These are phyloP conservation scores for Meloe dianella DNA, from an alignment of 2,888 invertebrate genomes.

Conservation along the genomic window DNA sequence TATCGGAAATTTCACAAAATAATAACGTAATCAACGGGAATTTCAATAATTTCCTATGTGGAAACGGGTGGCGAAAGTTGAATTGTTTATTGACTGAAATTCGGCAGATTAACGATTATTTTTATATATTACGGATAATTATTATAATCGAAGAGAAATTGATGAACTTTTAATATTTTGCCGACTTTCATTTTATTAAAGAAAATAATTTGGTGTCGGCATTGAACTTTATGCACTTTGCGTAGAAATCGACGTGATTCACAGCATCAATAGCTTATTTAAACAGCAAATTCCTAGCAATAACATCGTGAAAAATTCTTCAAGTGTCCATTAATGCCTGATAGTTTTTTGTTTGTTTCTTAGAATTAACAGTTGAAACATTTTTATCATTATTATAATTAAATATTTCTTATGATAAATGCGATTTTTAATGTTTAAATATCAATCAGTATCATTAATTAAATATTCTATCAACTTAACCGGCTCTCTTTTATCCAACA, in stretches of 20 bases:
- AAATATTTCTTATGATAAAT: background rate
- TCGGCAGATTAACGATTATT: too few species aligned
- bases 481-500: background rate
- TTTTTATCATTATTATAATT: background rate
- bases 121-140: background rate
- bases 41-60: slow-evolving; percentile 16
- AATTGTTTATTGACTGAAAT: too few species aligned
- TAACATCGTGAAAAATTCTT: background rate
- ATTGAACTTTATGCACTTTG: slow-evolving; percentile 16
- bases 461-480: background rate
- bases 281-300: slow-evolving; percentile 7
- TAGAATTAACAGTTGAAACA: background rate
- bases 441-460: background rate
- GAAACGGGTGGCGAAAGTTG: slow-evolving; percentile 9
- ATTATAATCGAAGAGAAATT: too few species aligned
- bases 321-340: slow-evolving; percentile 7
- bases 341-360: background rate
- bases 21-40: slow-evolving; percentile 16
- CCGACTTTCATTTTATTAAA: slow-evolving; percentile 5
- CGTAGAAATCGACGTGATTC: slow-evolving; percentile 14
- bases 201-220: slow-evolving; percentile 8
- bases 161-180: background rate
- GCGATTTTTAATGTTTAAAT: background rate
- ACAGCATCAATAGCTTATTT: slow-evolving; percentile 12
- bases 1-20: slow-evolving; percentile 10